These are phyloP conservation scores for Drosophila lini DNA, from an alignment of 1,140 invertebrate genomes.

Conservation along the genomic window DNA sequence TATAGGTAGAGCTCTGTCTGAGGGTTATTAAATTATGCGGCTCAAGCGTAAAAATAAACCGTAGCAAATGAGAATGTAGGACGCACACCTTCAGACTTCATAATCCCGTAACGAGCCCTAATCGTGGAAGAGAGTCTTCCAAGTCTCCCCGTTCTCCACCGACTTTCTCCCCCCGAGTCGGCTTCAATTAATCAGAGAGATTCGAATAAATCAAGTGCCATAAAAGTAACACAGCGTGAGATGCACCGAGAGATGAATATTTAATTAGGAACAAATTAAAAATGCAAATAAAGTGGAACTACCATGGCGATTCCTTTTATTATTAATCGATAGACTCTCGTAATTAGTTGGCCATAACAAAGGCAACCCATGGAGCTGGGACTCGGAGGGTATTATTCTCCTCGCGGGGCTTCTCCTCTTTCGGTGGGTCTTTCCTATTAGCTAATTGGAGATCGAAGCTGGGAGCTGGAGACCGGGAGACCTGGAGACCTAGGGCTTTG, in stretches of 20 bases:
- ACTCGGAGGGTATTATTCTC: constrained; percentile 21
- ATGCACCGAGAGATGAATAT: constrained; percentile 76
- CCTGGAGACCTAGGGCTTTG: constrained; percentile 18
- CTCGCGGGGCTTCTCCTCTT: constrained; percentile 18
- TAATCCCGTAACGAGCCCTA: constrained; percentile 73
- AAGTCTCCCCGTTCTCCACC: not conserved
- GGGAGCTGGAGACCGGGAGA: not conserved
- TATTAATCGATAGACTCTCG: constrained; percentile 76
- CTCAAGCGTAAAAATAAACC: constrained; percentile 80
- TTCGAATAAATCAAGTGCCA: constrained; percentile 79
- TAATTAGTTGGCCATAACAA: constrained; percentile 75
- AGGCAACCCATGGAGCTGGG: constrained; percentile 33
- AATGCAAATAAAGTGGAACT: constrained; percentile 82
- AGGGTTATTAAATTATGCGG: constrained; percentile 78
- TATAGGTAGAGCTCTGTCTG: constrained; percentile 18
- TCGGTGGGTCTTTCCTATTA: constrained; percentile 52
- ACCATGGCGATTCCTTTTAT: constrained; percentile 67
- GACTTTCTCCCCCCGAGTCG: constrained; percentile 73
- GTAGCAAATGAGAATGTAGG: constrained; percentile 77
- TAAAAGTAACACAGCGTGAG: constrained; percentile 81
- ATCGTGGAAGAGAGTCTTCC: constrained; percentile 36
- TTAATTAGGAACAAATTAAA: constrained; percentile 82
- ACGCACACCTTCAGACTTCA: constrained; percentile 34
- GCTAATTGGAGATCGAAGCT: constrained; percentile 64
- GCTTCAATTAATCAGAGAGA: constrained; percentile 79